Percentiles rank a stretch among this genome's conserved stretches.
These are phyloP conservation scores for Tetragnatha versicolor DNA, from an alignment of 1,140 invertebrate species.

Conservation along the genomic window DNA sequence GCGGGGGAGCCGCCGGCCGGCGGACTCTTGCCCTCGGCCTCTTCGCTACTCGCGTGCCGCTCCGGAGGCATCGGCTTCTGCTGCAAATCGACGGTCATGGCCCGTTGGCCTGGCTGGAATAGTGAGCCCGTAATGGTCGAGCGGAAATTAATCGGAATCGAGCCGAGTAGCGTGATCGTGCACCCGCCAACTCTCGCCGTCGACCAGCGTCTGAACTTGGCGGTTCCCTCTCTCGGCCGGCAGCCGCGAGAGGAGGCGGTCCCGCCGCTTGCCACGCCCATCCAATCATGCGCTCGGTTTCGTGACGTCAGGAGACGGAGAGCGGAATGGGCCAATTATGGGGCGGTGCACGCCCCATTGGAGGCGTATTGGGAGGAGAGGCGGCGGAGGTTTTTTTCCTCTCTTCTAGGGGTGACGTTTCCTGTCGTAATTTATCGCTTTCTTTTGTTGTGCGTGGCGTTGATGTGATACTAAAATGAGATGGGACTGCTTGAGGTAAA, in stretches of 20 bases:
- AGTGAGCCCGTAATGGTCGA: constrained; percentile 49
- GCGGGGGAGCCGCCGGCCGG: background rate
- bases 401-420: background rate
- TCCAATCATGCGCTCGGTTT: constrained; percentile 2
- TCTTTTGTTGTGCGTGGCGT: background rate
- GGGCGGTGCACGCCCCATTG: constrained; percentile 27
- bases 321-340: constrained; percentile 32
- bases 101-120: constrained; percentile 38
- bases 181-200: background rate
- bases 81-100: constrained; percentile 50
- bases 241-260: background rate
- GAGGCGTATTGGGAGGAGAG: constrained; percentile 26
- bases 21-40: background rate
- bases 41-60: constrained; percentile 35
- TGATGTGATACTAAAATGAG: background rate
- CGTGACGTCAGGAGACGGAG: constrained; percentile 11
- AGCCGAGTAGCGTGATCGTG: background rate
- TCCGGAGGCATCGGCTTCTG: constrained; percentile 51
- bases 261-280: background rate
- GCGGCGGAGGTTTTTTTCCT: constrained; percentile 28
- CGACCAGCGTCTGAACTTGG: background rate
- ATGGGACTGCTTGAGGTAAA: constrained; percentile 4
- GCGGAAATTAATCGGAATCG: background rate
- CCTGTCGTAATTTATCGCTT: constrained; percentile 39
- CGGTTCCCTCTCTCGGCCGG: background rate